These are phyloP conservation scores for Pangasius sanitwongsei DNA, from an alignment of 2,797 vertebrate genomes.

Conservation along the genomic window DNA sequence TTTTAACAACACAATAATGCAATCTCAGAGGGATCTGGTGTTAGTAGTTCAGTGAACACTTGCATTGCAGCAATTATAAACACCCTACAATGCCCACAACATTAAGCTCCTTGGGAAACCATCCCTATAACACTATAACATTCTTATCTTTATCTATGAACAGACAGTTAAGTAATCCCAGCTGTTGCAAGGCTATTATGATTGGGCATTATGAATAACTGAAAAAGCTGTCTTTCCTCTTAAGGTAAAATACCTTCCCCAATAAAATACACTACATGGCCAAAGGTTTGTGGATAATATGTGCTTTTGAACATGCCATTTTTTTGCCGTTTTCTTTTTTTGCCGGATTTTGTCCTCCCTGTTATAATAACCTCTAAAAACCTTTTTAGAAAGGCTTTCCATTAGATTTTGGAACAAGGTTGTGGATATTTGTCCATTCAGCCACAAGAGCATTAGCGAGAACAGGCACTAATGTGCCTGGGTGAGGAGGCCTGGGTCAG, in stretches of 20 bases:
- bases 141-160: background rate
- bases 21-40: background rate
- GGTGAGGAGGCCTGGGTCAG: background rate
- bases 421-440: background rate
- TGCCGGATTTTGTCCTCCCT: background rate
- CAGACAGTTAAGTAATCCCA: background rate
- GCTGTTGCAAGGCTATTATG: background rate
- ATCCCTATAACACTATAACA: background rate
- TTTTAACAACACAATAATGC: background rate
- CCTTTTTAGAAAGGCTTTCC: background rate
- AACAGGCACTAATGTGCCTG: background rate
- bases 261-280: background rate
- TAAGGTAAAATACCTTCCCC: background rate
- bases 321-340: background rate
- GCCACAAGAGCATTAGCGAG: background rate
- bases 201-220: background rate
- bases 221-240: background rate
- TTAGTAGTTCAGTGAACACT: background rate
- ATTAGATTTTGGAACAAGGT: background rate
- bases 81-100: background rate
- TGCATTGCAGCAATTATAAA: background rate
- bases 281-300: background rate
- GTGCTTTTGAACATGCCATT: background rate
- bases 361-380: too few relatives aligned
- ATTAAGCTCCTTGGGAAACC: background rate